Evolutionary conservation across 2,113 vertebrate genomes (phyloP), one percentile per base, ranked within the genome.

Genomic region (Suncus etruscus): DNA sequence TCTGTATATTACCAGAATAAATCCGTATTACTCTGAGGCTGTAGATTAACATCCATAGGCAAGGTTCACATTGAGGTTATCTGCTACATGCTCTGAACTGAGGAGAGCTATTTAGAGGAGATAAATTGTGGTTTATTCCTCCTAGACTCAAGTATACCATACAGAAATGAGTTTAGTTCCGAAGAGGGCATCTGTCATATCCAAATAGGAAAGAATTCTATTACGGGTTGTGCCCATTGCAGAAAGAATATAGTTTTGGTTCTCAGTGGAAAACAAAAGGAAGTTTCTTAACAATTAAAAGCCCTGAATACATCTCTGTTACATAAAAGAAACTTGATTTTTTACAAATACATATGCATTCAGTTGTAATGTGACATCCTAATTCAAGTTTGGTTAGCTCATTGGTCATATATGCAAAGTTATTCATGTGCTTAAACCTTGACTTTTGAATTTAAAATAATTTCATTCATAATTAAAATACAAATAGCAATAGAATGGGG

Each of bases 51-150:
- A 96, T 97, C 72, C 94, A 95, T 83, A 95, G 96, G 81, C 83
- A 97, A 98, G 98, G 98, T 98, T 98, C 98, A 98, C 73, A 66
- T 75, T 86, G 98, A 98, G 97, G 98, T 98, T 97, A 99, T 96
- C 90, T 95, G 81, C 95, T 76, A 94, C 93, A 91, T 86, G 88
- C 73, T 83, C 80, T 91, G 90, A 98, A 95, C 94, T 88, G 47
- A 78, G 92, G 95, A 97, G 94, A 89, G 74, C 87, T 88, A 90
- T 97, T 98, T 94, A 82, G 93, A 96, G 93, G 97, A 97, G 93
- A 98, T 91, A 97, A 98, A 97, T 98, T 97, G 93, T 81, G 95
- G 96, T 97, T 97, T 97, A 96, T 95, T 97, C 97, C 97, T 95
- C 91, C 89, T 91, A 87, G 95, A 97, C 97, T 97, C 95, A 94